Evolutionary conservation across 1,140 invertebrate genomes (phyloP).

Genomic region (Helicoverpa zea): DNA sequence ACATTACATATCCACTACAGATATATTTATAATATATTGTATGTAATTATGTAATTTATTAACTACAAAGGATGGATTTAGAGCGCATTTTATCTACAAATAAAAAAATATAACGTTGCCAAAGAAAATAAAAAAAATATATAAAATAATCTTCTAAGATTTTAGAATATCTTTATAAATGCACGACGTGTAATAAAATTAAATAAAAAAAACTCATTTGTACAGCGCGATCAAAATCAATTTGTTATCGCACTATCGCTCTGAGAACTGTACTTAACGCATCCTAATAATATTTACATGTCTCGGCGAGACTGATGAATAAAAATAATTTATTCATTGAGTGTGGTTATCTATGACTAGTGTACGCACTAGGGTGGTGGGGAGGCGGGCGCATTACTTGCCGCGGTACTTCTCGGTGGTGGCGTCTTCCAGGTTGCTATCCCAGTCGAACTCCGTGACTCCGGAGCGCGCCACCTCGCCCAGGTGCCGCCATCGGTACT

Average conservation of each 20-base stretch:
- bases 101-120: conserved; percentile 10
- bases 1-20: conserved; percentile 59
- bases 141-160: conserved; percentile 21
- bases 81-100: conserved; percentile 45
- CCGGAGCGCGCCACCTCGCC: conserved; percentile 91
- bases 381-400: conserved; percentile 64
- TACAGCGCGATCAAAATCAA: conserved; percentile 20
- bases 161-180: conserved; percentile 48
- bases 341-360: conserved; percentile 59
- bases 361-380: conserved; percentile 56
- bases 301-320: conserved; percentile 12
- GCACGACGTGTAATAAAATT: conserved; percentile 44
- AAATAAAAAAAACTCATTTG: conserved; percentile 39
- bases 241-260: conserved; percentile 9
- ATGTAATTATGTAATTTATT: conserved; percentile 50
- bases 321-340: conserved; percentile 42
- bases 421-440: conserved; percentile 92
- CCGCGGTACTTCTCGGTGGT: conserved; percentile 82
- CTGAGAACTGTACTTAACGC: conserved; percentile 30
- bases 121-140: conserved; percentile 20
- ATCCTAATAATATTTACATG: conserved; percentile 45
- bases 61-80: conserved; percentile 61
- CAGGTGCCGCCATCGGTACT: conserved; percentile 92
- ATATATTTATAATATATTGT: conserved; percentile 56
- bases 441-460: conserved; percentile 95